A percentile compares a stretch with the other conserved stretches of the same genome.
These are phyloP conservation scores for Notothenia rossii DNA, from an alignment of 2,113 vertebrate species.

Conservation along the genomic window DNA sequence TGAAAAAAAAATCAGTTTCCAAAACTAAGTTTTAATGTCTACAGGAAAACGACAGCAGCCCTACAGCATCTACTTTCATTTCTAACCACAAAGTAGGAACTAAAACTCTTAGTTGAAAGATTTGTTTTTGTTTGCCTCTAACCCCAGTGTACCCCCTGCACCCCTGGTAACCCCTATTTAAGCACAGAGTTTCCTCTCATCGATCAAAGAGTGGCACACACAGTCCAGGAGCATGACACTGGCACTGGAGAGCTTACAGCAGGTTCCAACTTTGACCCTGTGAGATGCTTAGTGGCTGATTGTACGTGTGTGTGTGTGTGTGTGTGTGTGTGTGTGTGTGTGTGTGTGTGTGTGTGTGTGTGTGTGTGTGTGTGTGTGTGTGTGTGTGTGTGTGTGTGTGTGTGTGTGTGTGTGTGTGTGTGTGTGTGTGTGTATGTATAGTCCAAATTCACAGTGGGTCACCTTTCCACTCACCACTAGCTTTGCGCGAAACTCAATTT, in stretches of 20 bases:
- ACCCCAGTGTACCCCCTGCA: conserved; percentile 47
- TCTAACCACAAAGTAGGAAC: conserved; percentile 44
- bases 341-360: too few relatives aligned
- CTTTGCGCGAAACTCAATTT: conserved; percentile 67
- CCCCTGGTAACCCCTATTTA: conserved; percentile 81
- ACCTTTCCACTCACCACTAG: conserved; percentile 50
- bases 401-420: conserved; percentile 17
- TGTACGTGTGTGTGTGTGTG: conserved; percentile 37
- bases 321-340: too few relatives aligned
- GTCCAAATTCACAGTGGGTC: conserved; percentile 51
- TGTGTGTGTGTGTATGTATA: conserved; percentile 24
- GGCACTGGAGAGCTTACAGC: conserved; percentile 62
- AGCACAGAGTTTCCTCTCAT: conserved; percentile 70
- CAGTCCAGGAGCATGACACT: conserved; percentile 57
- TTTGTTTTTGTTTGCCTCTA: conserved; percentile 71
- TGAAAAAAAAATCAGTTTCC: neutral
- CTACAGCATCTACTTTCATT: conserved; percentile 63
- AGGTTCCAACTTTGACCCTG: conserved; percentile 65
- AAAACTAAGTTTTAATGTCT: conserved; percentile 28
- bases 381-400: conserved; percentile 27
- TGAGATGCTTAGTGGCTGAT: conserved; percentile 62
- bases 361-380: too few relatives aligned
- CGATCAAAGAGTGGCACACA: conserved; percentile 72
- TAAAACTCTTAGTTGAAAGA: conserved; percentile 67
- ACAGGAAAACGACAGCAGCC: conserved; percentile 30